Conservation (phyloP, 2,888 invertebrate species). For the Lasioglossum figueresi region DNA sequence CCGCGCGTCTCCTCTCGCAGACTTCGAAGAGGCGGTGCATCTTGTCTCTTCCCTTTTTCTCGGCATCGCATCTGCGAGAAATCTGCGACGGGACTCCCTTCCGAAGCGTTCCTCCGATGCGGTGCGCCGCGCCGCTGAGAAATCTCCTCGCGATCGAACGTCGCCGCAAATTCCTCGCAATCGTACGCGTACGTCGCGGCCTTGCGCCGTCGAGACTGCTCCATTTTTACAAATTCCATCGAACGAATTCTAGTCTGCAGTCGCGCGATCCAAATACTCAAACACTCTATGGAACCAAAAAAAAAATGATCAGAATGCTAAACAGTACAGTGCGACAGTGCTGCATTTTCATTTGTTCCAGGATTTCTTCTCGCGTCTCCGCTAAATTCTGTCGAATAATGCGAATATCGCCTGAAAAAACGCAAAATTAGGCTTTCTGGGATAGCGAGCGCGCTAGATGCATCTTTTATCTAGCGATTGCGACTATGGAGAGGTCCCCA, state of each 20-base stretch:
- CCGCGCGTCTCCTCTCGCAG: not conserved
- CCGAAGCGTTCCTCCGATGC: not conserved
- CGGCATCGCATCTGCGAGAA: slow-evolving; percentile 37
- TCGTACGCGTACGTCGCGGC: not conserved
- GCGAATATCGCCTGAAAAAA: too few species aligned
- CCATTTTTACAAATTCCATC: not conserved
- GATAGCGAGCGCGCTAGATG: too few species aligned
- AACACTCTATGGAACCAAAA: not conserved
- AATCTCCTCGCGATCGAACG: not conserved
- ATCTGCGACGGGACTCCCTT: slow-evolving; percentile 4
- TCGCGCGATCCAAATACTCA: not conserved
- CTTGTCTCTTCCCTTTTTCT: not conserved
- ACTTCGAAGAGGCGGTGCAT: not conserved
- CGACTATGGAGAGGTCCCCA: too few species aligned
- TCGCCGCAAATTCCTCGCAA: not conserved
- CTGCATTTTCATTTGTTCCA: too few species aligned
- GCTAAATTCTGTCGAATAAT: too few species aligned
- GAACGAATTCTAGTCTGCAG: not conserved
- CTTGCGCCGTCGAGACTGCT: not conserved
- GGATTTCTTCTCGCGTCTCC: too few species aligned
- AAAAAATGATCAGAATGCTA: not conserved
- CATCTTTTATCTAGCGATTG: too few species aligned
- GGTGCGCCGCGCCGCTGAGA: not conserved
- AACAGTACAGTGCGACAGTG: too few species aligned
- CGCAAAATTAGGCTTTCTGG: too few species aligned